Evolutionary conservation across 2,797 vertebrate species (phyloP).

Genomic region (Gymnoscopelus microlampas): DNA sequence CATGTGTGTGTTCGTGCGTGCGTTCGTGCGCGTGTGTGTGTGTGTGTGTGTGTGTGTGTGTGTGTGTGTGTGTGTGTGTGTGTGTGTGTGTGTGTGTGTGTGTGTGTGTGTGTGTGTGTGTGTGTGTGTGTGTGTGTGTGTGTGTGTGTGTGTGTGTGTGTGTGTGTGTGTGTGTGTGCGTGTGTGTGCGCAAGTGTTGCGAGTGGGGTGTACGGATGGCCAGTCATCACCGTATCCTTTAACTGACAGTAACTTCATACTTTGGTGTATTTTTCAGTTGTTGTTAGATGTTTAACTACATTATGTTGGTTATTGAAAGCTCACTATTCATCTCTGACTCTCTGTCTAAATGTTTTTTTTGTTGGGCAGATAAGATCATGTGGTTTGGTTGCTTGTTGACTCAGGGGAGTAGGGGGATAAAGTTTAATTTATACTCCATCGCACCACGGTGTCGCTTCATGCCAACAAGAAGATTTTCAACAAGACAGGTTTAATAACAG

Average conservation of each 20-base stretch:
- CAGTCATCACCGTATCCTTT: conserved; percentile 54
- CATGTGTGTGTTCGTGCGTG: too few relatives aligned
- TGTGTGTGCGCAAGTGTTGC: neutral
- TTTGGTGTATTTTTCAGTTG: conserved; percentile 36
- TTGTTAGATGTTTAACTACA: conserved; percentile 51
- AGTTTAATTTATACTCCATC: too few relatives aligned
- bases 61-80: neutral
- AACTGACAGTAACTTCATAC: conserved; percentile 30
- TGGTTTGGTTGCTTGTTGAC: conserved; percentile 22
- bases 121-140: neutral
- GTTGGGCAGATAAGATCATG: conserved; percentile 46
- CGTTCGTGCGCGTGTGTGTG: too few relatives aligned
- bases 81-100: neutral
- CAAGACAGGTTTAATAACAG: too few relatives aligned
- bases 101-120: conserved; percentile 13
- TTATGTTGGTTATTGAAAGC: conserved; percentile 57
- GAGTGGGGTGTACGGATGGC: conserved; percentile 25
- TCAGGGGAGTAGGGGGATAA: neutral
- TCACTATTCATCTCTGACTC: conserved; percentile 47
- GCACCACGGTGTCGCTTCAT: too few relatives aligned
- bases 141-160: conserved; percentile 20
- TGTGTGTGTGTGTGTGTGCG: conserved; percentile 16
- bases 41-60: neutral
- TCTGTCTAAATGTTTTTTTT: conserved; percentile 35
- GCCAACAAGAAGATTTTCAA: too few relatives aligned